phyloP scores from a whole-genome alignment of 2,113 vertebrate species.

The Epinephelus fuscoguttatus region DNA sequence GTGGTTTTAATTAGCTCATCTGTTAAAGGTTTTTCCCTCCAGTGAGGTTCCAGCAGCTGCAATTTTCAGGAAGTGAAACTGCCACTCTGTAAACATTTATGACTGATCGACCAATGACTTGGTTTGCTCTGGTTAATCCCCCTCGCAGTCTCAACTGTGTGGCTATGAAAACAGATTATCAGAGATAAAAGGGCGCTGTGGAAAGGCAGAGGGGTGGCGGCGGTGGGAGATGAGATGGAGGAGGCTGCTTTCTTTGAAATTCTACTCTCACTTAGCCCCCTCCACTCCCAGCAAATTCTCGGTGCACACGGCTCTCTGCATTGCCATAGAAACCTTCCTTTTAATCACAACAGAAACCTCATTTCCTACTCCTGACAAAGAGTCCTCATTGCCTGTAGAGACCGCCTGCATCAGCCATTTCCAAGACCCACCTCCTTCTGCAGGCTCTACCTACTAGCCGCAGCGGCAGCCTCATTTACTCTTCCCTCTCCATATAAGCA shows the following conservation, averaged over 20 bases:
- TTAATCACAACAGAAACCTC: slow-evolving; percentile 85
- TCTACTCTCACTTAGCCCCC: slow-evolving; percentile 79
- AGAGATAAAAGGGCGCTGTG: slow-evolving; percentile 71
- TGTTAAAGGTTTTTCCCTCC: slow-evolving; percentile 19
- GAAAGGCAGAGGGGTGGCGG: slow-evolving; percentile 57
- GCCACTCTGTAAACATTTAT: slow-evolving; percentile 50
- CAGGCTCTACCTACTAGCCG: slow-evolving; percentile 53
- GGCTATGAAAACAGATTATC: slow-evolving; percentile 77
- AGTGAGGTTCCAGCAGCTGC: slow-evolving; percentile 7
- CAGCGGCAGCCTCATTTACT: slow-evolving; percentile 37
- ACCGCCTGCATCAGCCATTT: slow-evolving; percentile 74
- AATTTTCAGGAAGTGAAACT: slow-evolving; percentile 57
- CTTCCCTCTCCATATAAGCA: slow-evolving; percentile 66
- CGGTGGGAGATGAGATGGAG: slow-evolving; percentile 69
- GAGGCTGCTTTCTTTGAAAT: slow-evolving; percentile 84
- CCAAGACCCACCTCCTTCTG: slow-evolving; percentile 64
- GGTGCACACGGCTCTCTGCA: slow-evolving; percentile 81
- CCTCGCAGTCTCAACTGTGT: slow-evolving; percentile 55
- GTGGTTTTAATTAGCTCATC: slow-evolving; percentile 31
- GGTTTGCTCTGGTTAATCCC: slow-evolving; percentile 60
- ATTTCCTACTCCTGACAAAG: slow-evolving; percentile 84
- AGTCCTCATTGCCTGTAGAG: slow-evolving; percentile 78
- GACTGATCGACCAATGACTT: slow-evolving; percentile 49
- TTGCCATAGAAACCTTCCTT: slow-evolving; percentile 84
- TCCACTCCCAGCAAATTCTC: slow-evolving; percentile 70